phyloP scores from a whole-genome alignment of 1,140 invertebrate species.

The Drusus annulatus region DNA sequence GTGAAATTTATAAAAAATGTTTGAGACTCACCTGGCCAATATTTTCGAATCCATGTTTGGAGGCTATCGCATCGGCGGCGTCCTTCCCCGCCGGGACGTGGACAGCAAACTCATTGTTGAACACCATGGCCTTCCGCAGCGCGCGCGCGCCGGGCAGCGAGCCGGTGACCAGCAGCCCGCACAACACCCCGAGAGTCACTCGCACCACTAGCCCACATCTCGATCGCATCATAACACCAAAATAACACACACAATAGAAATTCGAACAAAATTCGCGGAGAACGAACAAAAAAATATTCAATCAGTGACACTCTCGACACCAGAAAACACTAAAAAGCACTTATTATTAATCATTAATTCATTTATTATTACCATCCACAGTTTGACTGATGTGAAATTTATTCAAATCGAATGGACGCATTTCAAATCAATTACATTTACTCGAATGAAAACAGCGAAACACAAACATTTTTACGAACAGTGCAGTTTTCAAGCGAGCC shows the following conservation, averaged over 20 bases:
- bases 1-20: no score
- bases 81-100: conserved; percentile 77
- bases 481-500: background rate
- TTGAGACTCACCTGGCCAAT: conserved; percentile 78
- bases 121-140: conserved; percentile 68
- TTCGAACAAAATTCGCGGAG: background rate
- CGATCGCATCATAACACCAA: conserved; percentile 43
- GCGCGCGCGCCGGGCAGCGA: background rate
- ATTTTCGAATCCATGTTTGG: conserved; percentile 80
- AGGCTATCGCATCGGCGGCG: conserved; percentile 76
- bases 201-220: conserved; percentile 12
- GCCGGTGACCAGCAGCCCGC: conserved; percentile 3
- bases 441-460: background rate
- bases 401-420: conserved; percentile 9
- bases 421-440: conserved; percentile 23
- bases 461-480: background rate
- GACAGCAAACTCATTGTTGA: conserved; percentile 86
- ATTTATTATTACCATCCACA: conserved; percentile 15
- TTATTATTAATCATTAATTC: background rate
- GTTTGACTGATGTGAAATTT: conserved; percentile 4
- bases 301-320: background rate
- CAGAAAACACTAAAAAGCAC: background rate
- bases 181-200: conserved; percentile 12
- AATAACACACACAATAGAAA: background rate
- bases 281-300: conserved; percentile 29